These are phyloP conservation scores for Spodoptera frugiperda DNA, from an alignment of 1,140 invertebrate genomes.

Conservation along the genomic window DNA sequence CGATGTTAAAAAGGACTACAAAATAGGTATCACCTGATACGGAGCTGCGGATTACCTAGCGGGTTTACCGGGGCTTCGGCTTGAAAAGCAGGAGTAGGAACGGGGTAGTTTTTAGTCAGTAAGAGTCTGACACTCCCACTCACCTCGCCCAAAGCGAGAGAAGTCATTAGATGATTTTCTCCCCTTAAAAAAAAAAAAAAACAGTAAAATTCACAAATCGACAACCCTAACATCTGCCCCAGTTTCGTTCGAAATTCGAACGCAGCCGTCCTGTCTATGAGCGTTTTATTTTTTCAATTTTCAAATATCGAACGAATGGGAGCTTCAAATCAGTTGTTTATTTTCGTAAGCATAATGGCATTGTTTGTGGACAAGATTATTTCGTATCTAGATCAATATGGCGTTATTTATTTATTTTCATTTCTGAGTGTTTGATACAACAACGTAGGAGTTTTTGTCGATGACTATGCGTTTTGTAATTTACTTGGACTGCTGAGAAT, in stretches of 20 bases:
- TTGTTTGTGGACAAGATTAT: conserved; percentile 80
- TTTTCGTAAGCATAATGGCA: conserved; percentile 79
- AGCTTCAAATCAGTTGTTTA: conserved; percentile 68
- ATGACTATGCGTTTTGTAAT: conserved; percentile 70
- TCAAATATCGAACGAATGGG: conserved; percentile 69
- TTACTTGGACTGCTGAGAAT: conserved; percentile 54
- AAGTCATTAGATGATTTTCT: too few relatives aligned
- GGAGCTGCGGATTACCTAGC: too few relatives aligned
- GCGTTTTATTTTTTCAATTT: conserved; percentile 74
- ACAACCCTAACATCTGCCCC: conserved; percentile 70
- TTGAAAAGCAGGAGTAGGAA: too few relatives aligned
- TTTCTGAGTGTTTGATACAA: conserved; percentile 59
- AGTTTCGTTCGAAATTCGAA: conserved; percentile 73
- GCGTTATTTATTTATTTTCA: conserved; percentile 62
- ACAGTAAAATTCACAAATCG: conserved; percentile 17
- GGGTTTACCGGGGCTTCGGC: too few relatives aligned
- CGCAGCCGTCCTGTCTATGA: conserved; percentile 69
- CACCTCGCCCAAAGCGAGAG: too few relatives aligned
- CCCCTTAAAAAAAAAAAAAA: too few relatives aligned
- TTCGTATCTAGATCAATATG: conserved; percentile 72
- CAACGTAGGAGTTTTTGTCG: conserved; percentile 61
- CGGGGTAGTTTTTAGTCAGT: too few relatives aligned
- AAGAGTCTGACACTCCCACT: too few relatives aligned
- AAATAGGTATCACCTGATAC: conserved; percentile 1
- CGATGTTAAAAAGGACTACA: neutral